Base-by-base conservation (phyloP, 2,113 vertebrate species). In the Gallinago paraguaiae region DNA sequence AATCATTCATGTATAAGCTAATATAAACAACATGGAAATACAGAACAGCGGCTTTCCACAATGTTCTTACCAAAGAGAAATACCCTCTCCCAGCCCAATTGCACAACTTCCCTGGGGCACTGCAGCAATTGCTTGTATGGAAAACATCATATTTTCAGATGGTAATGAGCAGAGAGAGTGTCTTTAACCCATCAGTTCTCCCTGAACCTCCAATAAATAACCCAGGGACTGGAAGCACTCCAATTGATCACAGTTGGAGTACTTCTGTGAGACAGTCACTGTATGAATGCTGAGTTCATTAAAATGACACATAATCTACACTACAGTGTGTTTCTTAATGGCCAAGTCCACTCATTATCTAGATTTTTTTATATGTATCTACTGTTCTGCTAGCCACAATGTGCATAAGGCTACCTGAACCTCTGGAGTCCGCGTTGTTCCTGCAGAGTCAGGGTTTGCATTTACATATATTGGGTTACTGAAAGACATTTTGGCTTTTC, bases 61-160 rank as follows among this genome's bases (percentile, higher is more conserved):
- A 69, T 90, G 90, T 78, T 93, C 94, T 68, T 84, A 11, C 39
- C 1, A 3, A 83, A 77, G 88, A 97, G 82, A 93, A 93, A 95
- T 93, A 35, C 3, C 1, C 59, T 75, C 88, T 94, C 87, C 82
- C 60, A 70, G 76, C 82, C 85, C 88, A 82, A 88, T 80, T 51
- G 31, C 64, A 37, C 7, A 22, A 24, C 90, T 84, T 93, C 93
- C 94, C 93, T 81, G 88, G 79, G 93, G 95, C 92, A 88, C 86
- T 81, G 54, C 85, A 94, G 92, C 93, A 93, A 96, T 74, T 83
- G 90, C 82, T 90, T 61, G 60, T 25, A 88, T 19, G 76, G 82
- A 93, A 94, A 96, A 95, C 88, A 88, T 54, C 82, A 87, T 92
- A 96, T 94, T 95, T 95, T 93, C 85, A 77, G 89, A 77, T 77